Conservation (phyloP, 2,888 invertebrate species). For the Dorcus parallelipipedus region DNA sequence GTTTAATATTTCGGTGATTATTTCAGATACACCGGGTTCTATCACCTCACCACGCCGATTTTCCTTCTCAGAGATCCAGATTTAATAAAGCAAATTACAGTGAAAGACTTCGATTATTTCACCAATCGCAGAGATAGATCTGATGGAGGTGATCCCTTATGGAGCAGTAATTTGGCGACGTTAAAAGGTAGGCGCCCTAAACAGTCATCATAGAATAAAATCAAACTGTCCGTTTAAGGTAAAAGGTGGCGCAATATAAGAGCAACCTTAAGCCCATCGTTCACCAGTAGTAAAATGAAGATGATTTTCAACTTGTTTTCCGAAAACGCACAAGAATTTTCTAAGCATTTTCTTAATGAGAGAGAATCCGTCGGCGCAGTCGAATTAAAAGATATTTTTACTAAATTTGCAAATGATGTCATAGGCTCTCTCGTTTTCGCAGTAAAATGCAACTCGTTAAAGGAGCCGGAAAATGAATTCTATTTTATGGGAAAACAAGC, state of each 20-base stretch:
- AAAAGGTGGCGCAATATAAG: constrained; percentile 45
- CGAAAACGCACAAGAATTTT: constrained; percentile 33
- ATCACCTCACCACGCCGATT: constrained; percentile 26
- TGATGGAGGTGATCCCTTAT: constrained; percentile 28
- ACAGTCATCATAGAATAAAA: too few relatives aligned
- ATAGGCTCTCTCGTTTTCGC: constrained; percentile 53
- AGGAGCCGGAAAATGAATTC: constrained; percentile 52
- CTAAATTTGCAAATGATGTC: constrained; percentile 51
- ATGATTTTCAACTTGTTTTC: constrained; percentile 47
- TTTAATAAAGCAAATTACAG: constrained; percentile 41
- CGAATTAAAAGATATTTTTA: constrained; percentile 50
- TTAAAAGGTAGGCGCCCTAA: neutral
- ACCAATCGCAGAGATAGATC: constrained; percentile 35
- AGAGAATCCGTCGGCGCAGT: constrained; percentile 35
- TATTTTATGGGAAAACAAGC: constrained; percentile 50
- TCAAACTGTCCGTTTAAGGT: too few relatives aligned
- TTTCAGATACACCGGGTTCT: constrained; percentile 30
- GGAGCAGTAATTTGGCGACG: constrained; percentile 24
- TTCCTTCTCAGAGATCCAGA: constrained; percentile 35
- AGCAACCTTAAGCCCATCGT: constrained; percentile 48
- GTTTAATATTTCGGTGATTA: neutral
- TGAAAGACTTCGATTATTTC: constrained; percentile 46
- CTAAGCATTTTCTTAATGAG: constrained; percentile 22
- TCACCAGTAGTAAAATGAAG: constrained; percentile 51
- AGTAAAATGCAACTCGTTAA: constrained; percentile 52